Conservation (phyloP, 2,888 invertebrate species). For the Phanerotoma sp. region DNA sequence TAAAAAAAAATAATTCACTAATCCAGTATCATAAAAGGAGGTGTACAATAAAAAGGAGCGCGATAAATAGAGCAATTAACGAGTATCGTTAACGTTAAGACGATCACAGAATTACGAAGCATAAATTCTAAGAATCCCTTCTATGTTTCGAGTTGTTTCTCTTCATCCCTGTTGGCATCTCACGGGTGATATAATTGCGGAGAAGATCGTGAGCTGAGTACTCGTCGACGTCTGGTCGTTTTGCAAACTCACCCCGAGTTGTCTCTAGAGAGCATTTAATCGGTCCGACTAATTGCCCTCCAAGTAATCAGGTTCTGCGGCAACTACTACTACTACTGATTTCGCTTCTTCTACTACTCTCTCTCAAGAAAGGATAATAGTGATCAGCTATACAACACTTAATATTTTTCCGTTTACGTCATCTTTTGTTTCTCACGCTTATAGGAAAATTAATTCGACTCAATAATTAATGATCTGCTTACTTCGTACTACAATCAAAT, state of each 20-base stretch:
- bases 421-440: background rate
- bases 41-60: slow-evolving; percentile 39
- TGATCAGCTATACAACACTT: slow-evolving; percentile 3
- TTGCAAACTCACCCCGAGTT: slow-evolving; percentile 18
- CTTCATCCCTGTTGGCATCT: slow-evolving; percentile 14
- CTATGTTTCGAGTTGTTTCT: background rate
- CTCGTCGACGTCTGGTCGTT: slow-evolving; percentile 16
- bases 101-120: slow-evolving; percentile 18
- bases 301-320: slow-evolving; percentile 20
- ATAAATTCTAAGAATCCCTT: slow-evolving; percentile 12
- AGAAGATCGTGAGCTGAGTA: slow-evolving; percentile 20
- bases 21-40: slow-evolving; percentile 31
- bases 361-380: background rate
- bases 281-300: slow-evolving; percentile 25
- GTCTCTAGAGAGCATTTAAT: slow-evolving; percentile 23
- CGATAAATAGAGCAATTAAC: slow-evolving; percentile 43
- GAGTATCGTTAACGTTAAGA: slow-evolving; percentile 22
- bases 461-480: too few relatives aligned
- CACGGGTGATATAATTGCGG: slow-evolving; percentile 18
- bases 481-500: too few relatives aligned
- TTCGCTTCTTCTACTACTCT: background rate
- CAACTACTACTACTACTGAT: background rate
- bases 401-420: background rate
- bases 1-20: too few relatives aligned
- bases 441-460: too few relatives aligned